Conservation (phyloP, 2,113 vertebrate genomes). For the Aegotheles bennettii region DNA sequence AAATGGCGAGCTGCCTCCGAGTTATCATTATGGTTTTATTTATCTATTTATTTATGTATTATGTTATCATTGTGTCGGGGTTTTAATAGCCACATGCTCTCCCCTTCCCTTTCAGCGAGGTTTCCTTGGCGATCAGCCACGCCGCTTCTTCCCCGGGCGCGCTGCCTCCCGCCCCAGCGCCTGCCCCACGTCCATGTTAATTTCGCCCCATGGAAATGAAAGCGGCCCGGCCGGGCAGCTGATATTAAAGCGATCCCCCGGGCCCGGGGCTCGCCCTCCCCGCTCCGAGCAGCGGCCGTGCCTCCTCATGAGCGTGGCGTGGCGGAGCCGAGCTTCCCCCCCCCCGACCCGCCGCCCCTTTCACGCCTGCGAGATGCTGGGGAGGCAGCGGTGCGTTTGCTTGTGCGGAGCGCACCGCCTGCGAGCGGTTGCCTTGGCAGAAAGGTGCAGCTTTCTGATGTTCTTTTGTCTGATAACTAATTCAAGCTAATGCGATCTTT, state of each 20-base stretch:
- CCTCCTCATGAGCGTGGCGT: neutral
- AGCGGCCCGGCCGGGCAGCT: neutral
- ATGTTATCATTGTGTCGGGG: slow-evolving; percentile 1
- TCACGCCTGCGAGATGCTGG: neutral
- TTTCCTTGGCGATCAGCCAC: slow-evolving; percentile 53
- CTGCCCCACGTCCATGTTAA: slow-evolving; percentile 2
- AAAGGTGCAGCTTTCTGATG: slow-evolving; percentile 74
- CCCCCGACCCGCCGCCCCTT: neutral
- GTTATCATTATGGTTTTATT: slow-evolving; percentile 35
- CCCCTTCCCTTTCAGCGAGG: slow-evolving; percentile 9
- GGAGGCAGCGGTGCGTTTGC: slow-evolving; percentile 10
- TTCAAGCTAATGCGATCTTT: slow-evolving; percentile 87
- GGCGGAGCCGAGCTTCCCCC: neutral
- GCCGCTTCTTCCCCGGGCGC: neutral
- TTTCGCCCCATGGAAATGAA: slow-evolving; percentile 27
- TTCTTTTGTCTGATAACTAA: slow-evolving; percentile 86
- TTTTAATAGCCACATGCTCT: slow-evolving; percentile 30
- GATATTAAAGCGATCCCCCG: slow-evolving; percentile 24
- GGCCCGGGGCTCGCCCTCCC: neutral
- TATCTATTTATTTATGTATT: neutral
- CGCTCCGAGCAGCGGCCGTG: neutral
- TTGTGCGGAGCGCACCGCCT: slow-evolving; percentile 25
- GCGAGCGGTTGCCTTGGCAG: slow-evolving; percentile 66
- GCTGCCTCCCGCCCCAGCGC: neutral
- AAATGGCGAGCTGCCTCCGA: slow-evolving; percentile 32